Evolutionary conservation across 2,888 invertebrate species (phyloP).

Genomic region (Harmothoe impar): DNA sequence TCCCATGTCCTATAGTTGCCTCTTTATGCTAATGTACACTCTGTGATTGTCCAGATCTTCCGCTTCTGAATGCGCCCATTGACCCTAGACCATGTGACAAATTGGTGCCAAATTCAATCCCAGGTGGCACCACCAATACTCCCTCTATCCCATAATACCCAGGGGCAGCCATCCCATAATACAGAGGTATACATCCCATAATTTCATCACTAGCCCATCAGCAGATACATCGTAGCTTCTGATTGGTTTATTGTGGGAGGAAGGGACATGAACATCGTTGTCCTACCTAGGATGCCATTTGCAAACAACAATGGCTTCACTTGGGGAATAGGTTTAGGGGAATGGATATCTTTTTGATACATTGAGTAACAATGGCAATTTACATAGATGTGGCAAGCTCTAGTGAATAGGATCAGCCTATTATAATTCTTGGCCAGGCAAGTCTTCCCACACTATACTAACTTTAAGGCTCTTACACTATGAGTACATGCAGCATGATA

Average conservation of each 20-base stretch:
- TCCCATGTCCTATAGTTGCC: too few species aligned
- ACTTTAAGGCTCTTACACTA: too few species aligned
- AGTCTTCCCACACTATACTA: too few species aligned
- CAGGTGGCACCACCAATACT: constrained; percentile 7
- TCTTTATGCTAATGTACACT: background rate
- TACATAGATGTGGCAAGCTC: too few species aligned
- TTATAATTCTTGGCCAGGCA: too few species aligned
- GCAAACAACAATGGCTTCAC: background rate
- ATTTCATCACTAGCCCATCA: constrained; percentile 4
- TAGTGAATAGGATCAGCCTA: too few species aligned
- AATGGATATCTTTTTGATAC: constrained; percentile 9
- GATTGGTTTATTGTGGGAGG: constrained; percentile 24
- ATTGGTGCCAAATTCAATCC: constrained; percentile 25
- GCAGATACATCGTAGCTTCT: background rate
- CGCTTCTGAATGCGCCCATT: background rate
- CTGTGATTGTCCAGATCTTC: background rate
- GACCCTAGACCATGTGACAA: background rate
- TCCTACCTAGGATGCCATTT: background rate
- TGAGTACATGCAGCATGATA: too few species aligned
- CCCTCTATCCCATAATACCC: constrained; percentile 13
- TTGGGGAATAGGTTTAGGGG: background rate
- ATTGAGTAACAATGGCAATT: background rate
- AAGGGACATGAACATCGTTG: background rate
- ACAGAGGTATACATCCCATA: background rate
- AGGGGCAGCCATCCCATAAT: background rate